Evolutionary conservation across 2,888 invertebrate species (phyloP), one percentile per base, ranked within the genome.

Genomic region (Electrophaes corylata): DNA sequence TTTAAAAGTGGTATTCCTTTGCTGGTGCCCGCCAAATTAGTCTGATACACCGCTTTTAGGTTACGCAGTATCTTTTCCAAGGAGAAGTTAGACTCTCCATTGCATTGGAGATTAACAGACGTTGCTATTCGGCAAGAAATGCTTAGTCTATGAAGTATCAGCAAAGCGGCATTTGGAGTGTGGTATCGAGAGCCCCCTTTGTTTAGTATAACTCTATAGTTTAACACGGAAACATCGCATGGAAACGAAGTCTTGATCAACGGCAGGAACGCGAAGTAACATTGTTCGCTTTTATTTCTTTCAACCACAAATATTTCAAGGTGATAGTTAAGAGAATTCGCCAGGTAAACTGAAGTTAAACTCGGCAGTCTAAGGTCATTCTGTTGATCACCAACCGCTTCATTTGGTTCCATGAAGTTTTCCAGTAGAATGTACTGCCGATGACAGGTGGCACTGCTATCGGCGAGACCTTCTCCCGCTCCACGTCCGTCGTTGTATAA

Each of bases 401-500:
- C 65, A 4, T 49, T 52, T 1, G 61, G 39, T 10, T 72, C 63
- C 2, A 63, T 45, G n/a, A 87, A 77, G 51, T 81, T 85, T 71
- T 91, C 91, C n/a, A 90, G 60, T 46, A 90, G 69, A 49, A 91
- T 70, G 48, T 72, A 80, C 62, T 89, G 84, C 46, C 81, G 74
- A 54, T 89, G 88, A 46, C 67, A 76, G 0, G 96, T 96, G 47
- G 93, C 89, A 43, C 95, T 94, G 83, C 97, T 98, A 81, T 99
- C 99, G 0, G 97, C 95, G 1, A 99, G 94, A 6, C 98, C 98
- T 84, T 99, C 98, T 3, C 96, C 96, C 93, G 98, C 95, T 3
- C 99, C 99, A 63, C 99, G 93, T 11, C 96, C 96, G 74, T 99
- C 99, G 78, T 99, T 98, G 78, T 96, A 98, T 8, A 97, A 92